These are phyloP conservation scores for Dipodomys stephensi DNA, from an alignment of 2,113 vertebrate species.

Conservation along the genomic window DNA sequence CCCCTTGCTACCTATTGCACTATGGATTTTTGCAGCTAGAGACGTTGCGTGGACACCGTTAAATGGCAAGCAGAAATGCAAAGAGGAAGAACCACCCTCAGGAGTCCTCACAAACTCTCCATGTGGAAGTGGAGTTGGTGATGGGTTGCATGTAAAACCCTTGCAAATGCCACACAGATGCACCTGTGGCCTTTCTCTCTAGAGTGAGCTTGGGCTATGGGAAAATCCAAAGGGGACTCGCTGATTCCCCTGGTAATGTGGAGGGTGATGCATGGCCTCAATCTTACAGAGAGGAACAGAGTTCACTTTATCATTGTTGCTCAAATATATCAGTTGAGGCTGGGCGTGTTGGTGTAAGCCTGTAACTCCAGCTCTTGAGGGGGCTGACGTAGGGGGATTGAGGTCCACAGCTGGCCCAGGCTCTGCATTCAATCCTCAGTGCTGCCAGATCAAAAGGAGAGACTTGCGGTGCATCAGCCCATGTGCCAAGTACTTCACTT, in stretches of 20 bases:
- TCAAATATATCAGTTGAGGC: background rate
- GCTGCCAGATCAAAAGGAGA: background rate
- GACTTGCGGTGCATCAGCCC: background rate
- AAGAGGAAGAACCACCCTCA: background rate
- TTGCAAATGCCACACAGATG: background rate
- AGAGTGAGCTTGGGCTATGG: background rate
- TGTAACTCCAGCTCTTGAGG: no score
- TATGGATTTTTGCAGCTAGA: background rate
- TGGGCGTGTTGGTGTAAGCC: no score
- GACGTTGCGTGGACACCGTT: background rate
- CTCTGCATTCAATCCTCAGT: no score
- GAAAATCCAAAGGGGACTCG: background rate
- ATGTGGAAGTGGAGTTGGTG: background rate
- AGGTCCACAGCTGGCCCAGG: no score
- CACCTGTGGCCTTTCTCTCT: background rate
- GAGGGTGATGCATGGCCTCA: background rate
- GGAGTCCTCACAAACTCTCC: background rate
- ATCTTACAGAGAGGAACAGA: background rate
- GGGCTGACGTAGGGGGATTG: no score
- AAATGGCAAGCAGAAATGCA: background rate
- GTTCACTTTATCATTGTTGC: background rate
- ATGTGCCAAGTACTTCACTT: background rate
- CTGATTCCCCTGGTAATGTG: background rate
- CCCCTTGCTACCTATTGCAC: accelerated
- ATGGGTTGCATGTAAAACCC: background rate